Evolutionary conservation across 2,888 invertebrate species (phyloP).

Genomic region (Watsonalla cultraria): DNA sequence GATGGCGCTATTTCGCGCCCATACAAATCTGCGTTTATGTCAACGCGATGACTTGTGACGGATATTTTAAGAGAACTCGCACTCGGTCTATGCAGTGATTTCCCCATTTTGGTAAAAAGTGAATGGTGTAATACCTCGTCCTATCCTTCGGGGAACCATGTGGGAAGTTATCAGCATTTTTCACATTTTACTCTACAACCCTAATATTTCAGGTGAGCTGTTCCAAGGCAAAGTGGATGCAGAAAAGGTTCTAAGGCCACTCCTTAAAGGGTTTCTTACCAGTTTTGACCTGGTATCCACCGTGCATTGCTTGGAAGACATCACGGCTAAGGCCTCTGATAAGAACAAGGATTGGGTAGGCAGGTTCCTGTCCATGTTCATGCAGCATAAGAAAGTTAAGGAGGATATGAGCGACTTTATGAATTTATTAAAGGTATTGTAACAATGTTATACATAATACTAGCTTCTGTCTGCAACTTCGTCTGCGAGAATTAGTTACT

Average conservation of each 20-base stretch:
- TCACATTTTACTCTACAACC: too few species aligned
- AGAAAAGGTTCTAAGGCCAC: conserved; percentile 59
- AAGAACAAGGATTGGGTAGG: conserved; percentile 77
- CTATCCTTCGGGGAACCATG: too few species aligned
- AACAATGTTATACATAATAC: conserved; percentile 6
- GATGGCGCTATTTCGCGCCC: too few species aligned
- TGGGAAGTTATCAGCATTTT: too few species aligned
- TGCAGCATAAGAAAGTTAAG: conserved; percentile 58
- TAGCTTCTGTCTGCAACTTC: too few species aligned
- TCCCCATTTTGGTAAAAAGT: too few species aligned
- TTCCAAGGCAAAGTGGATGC: conserved; percentile 74
- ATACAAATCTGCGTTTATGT: too few species aligned
- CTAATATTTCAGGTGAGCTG: conserved; percentile 50
- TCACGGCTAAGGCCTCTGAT: conserved; percentile 57
- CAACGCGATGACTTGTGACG: too few species aligned
- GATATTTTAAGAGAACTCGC: too few species aligned
- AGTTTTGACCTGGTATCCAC: conserved; percentile 68
- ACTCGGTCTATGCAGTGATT: too few species aligned
- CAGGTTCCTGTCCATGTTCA: conserved; percentile 70
- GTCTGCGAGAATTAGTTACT: too few species aligned
- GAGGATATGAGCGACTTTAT: conserved; percentile 56
- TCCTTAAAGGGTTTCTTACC: conserved; percentile 66
- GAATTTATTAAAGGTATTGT: conserved; percentile 67
- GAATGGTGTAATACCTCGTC: too few species aligned
- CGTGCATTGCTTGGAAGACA: conserved; percentile 66